Base-by-base conservation (phyloP, 2,797 vertebrate species). In the Gallinago stenura region DNA sequence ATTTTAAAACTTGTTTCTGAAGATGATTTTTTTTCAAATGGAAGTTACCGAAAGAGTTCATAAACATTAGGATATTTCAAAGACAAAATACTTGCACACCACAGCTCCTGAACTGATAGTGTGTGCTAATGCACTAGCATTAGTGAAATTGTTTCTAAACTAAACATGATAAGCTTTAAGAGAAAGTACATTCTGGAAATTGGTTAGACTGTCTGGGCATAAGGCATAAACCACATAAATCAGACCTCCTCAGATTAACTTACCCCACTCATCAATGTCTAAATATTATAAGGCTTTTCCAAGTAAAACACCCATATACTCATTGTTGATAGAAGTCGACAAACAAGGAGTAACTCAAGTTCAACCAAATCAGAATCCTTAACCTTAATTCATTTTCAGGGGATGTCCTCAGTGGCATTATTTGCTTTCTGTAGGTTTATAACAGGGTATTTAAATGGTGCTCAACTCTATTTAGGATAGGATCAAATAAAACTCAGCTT, bases 261-360 rank as follows among this genome's bases (percentile, higher is more conserved):
- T 83, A 65, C 9, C 6, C 20, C 50, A 68, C 9, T 82, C 21
- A 58, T 46, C 15, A 48, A 37, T 22, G 3, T 50, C 54, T 58
- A 79, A 87, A 37, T 46, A 85, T 18, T 46, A 12, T 8, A 91
- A 37, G 31, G 15, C 35, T 77, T 70, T 88, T 66, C 51, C 33
- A 83, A 50, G 48, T 57, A 62, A 83, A 91, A 73, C 18, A 68
- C 5, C 5, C 11, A 33, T 62, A 57, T 57, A 77, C 22, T 71
- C 6, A 0, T 14, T 60, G 9, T 12, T 35, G 16, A 39, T 18
- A 1, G 2, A 56, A 83, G 15, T 24, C 2, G 2, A 20, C 20
- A 76, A 70, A 78, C 8, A 79, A 39, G 6, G 3, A 80, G 17
- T 13, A 53, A 76, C 7, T 64, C 15, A 31, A 16, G 11, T 31